A percentile compares a stretch with the other conserved stretches of the same genome.
Conservation (phyloP, 2,113 vertebrate genomes). For the Festucalex cinctus region DNA sequence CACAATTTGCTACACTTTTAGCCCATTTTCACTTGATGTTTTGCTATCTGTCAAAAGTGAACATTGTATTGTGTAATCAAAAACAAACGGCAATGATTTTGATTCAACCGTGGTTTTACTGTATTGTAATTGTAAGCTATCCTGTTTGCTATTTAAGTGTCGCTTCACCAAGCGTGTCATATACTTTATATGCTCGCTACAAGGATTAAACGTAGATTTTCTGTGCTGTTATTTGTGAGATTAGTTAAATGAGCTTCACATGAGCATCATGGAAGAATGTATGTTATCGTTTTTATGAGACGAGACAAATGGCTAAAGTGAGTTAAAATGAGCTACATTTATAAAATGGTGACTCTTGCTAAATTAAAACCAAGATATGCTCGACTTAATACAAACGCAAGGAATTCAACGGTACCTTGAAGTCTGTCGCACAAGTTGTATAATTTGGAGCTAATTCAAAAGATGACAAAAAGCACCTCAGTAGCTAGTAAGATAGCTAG, state of each 20-base stretch:
- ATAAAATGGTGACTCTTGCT: not conserved
- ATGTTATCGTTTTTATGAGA: not conserved
- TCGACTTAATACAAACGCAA: too few relatives aligned
- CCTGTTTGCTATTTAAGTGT: conserved; percentile 32
- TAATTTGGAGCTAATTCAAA: too few relatives aligned
- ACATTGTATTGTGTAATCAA: not conserved
- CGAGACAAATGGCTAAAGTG: not conserved
- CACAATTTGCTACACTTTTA: not conserved
- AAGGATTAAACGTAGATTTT: conserved; percentile 44
- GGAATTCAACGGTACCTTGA: too few relatives aligned
- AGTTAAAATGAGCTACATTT: not conserved
- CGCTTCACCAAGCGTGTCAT: conserved; percentile 57
- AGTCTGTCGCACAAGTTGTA: too few relatives aligned
- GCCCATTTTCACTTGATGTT: not conserved
- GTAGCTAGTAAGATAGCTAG: too few relatives aligned
- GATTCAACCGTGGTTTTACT: not conserved
- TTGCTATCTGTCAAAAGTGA: not conserved
- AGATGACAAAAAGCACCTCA: too few relatives aligned
- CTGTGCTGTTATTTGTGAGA: not conserved
- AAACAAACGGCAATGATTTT: not conserved
- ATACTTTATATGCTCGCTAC: conserved; percentile 53
- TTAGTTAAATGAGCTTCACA: not conserved
- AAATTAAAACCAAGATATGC: too few relatives aligned
- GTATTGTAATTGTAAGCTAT: not conserved
- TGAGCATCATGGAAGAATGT: not conserved